Evolutionary conservation across 2,888 invertebrate genomes (phyloP).

Genomic region (Synanthedon myopaeformis): DNA sequence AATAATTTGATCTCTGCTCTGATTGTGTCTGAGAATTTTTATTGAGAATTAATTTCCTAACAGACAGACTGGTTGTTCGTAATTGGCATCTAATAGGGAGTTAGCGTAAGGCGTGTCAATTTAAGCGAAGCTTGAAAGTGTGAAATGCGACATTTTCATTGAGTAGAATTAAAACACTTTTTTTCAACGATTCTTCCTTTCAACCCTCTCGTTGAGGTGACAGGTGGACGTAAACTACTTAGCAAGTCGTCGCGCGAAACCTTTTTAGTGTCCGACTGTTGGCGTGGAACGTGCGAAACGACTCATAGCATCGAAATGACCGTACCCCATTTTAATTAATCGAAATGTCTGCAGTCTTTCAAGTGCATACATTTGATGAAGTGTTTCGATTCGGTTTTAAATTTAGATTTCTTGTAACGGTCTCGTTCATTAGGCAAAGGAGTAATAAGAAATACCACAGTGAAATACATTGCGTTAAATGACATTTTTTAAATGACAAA

Average conservation of each 20-base stretch:
- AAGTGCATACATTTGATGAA: too few relatives aligned
- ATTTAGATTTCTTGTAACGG: too few relatives aligned
- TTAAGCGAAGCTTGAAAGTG: background rate
- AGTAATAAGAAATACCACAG: too few relatives aligned
- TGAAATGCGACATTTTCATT: background rate
- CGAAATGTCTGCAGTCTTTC: background rate
- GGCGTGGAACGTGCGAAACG: constrained; percentile 2
- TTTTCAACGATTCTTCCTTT: constrained; percentile 9
- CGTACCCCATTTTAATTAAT: background rate
- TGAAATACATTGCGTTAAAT: too few relatives aligned
- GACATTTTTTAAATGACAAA: too few relatives aligned
- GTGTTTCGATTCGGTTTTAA: too few relatives aligned
- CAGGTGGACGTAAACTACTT: constrained; percentile 33
- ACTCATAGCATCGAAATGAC: constrained; percentile 4
- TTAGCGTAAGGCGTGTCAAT: background rate
- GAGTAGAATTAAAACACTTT: background rate
- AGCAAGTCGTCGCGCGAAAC: constrained; percentile 16
- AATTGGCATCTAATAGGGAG: background rate
- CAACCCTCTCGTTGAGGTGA: constrained; percentile 26
- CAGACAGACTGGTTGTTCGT: background rate
- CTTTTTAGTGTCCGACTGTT: constrained; percentile 5
- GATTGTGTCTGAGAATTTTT: too few relatives aligned
- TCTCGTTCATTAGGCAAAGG: too few relatives aligned
- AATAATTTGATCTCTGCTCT: too few relatives aligned
- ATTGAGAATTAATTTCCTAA: background rate